phyloP scores from a whole-genome alignment of 1,140 invertebrate species.

The Eriocheir sinensis region DNA sequence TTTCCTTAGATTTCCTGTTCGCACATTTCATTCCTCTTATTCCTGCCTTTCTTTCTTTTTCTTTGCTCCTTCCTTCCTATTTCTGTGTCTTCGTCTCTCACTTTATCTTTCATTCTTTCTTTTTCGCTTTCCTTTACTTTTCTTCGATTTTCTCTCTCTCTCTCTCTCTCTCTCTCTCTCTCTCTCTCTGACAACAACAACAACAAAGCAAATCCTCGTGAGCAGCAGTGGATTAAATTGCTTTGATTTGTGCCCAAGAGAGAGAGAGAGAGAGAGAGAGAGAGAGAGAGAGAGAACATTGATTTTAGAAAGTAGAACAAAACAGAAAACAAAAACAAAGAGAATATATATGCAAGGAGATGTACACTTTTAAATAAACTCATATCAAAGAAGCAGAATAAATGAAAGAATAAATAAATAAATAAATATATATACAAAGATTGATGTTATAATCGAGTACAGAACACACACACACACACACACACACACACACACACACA shows the following conservation, averaged over 20 bases:
- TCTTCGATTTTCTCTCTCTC: slow-evolving; percentile 23
- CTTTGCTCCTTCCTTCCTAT: too few species aligned
- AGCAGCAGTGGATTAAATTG: neutral
- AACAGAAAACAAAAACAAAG: neutral
- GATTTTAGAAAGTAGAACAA: neutral
- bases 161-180: neutral
- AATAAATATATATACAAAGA: neutral
- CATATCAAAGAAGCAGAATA: neutral
- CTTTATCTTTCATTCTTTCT: neutral
- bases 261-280: slow-evolving; percentile 22
- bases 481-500: too few species aligned
- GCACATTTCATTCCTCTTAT: too few species aligned
- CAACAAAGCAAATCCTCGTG: neutral
- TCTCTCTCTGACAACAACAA: neutral
- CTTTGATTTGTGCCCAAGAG: slow-evolving; percentile 4
- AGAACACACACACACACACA: too few species aligned
- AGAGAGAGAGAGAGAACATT: neutral
- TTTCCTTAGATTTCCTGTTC: too few species aligned
- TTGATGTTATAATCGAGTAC: neutral
- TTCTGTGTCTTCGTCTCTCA: neutral
- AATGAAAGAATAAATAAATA: neutral
- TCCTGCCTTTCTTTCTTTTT: too few species aligned
- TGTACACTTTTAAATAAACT: too few species aligned
- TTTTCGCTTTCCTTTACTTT: too few species aligned
- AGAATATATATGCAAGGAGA: too few species aligned